A percentile compares a stretch with the other conserved stretches of the same genome.
These are phyloP conservation scores for Thalpophila matura DNA, from an alignment of 2,888 invertebrate genomes.

Conservation along the genomic window DNA sequence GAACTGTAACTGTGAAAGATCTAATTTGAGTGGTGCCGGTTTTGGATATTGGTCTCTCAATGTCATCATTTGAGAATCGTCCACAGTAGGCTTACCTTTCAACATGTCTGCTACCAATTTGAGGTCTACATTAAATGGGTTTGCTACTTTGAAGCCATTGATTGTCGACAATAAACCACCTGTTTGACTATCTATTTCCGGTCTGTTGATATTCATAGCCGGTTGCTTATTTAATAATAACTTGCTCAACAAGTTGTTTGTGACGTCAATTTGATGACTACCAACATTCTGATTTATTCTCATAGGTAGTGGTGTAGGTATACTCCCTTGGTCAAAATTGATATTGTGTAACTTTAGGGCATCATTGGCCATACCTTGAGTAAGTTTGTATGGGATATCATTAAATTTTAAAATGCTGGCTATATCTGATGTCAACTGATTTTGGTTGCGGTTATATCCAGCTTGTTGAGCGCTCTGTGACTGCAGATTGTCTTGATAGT, in stretches of 20 bases:
- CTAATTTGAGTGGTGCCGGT: slow-evolving; percentile 78
- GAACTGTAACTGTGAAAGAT: slow-evolving; percentile 82
- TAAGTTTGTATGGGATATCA: slow-evolving; percentile 82
- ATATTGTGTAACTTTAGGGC: slow-evolving; percentile 74
- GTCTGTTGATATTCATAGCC: slow-evolving; percentile 72
- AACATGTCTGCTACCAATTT: slow-evolving; percentile 87
- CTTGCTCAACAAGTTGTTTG: slow-evolving; percentile 80
- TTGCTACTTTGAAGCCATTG: slow-evolving; percentile 88
- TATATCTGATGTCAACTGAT: slow-evolving; percentile 72
- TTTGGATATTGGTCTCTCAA: slow-evolving; percentile 79
- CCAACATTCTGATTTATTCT: slow-evolving; percentile 86
- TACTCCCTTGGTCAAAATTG: slow-evolving; percentile 77
- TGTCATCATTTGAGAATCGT: slow-evolving; percentile 78
- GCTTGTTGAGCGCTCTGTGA: slow-evolving; percentile 74
- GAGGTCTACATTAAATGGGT: slow-evolving; percentile 88
- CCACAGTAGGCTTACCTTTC: slow-evolving; percentile 81
- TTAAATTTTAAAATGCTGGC: slow-evolving; percentile 81
- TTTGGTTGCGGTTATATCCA: slow-evolving; percentile 73
- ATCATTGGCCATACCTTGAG: slow-evolving; percentile 77
- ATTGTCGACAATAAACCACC: slow-evolving; percentile 80
- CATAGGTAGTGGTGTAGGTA: slow-evolving; percentile 80
- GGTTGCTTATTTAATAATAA: slow-evolving; percentile 78
- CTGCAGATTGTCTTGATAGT: slow-evolving; percentile 75
- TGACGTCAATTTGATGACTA: slow-evolving; percentile 84
- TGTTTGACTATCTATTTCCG: slow-evolving; percentile 79